A percentile compares a stretch with the other conserved stretches of the same genome.
phyloP scores from a whole-genome alignment of 2,888 invertebrate species.

The Ferdinandea cuprea region DNA sequence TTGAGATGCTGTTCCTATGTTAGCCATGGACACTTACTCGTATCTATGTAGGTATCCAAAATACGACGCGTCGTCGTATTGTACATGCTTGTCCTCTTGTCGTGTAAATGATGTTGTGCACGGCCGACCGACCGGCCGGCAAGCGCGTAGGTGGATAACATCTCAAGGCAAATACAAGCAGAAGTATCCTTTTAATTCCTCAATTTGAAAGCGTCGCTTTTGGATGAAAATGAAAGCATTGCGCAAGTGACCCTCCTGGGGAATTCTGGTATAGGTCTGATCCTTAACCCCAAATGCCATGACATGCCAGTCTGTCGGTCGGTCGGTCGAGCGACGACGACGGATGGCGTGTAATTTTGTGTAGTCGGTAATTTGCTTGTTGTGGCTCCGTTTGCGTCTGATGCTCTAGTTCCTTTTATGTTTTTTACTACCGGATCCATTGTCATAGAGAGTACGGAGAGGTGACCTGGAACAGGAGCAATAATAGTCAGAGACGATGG shows the following conservation, averaged over 20 bases:
- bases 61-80: no score
- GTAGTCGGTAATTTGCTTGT: conserved; percentile 68
- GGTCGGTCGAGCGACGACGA: conserved; percentile 18
- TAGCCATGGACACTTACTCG: conserved; percentile 20
- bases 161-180: conserved; percentile 39
- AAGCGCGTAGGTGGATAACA: conserved; percentile 35
- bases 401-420: conserved; percentile 28
- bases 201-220: conserved; percentile 20
- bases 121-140: no score
- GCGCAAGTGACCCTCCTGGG: conserved; percentile 53
- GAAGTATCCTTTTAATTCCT: conserved; percentile 67
- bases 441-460: conserved; percentile 43
- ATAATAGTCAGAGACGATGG: conserved; percentile 12
- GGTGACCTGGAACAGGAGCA: conserved; percentile 18
- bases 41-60: neutral
- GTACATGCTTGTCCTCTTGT: conserved; percentile 16
- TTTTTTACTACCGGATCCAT: conserved; percentile 38
- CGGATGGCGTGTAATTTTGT: conserved; percentile 60
- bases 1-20: conserved; percentile 12
- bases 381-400: conserved; percentile 56
- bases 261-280: conserved; percentile 33
- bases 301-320: conserved; percentile 37
- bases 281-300: conserved; percentile 62
- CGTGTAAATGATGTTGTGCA: conserved; percentile 49
- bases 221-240: conserved; percentile 60